Conservation (phyloP, 2,888 invertebrate genomes). For the Antheraea assamensis region DNA sequence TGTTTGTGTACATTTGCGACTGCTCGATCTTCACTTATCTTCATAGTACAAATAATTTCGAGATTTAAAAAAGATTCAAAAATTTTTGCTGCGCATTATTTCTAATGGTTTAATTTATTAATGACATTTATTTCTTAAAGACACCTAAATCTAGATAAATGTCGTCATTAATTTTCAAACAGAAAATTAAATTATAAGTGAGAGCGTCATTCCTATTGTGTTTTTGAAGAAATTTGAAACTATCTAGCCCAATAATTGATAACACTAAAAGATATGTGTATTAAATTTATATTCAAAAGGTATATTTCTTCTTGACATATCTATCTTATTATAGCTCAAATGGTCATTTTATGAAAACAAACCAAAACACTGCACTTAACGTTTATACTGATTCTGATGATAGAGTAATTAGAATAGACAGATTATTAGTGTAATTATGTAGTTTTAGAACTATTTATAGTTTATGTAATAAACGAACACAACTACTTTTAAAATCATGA, state of each 20-base stretch:
- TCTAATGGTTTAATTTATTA: not conserved
- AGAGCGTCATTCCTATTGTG: not conserved
- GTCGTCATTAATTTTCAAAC: no score
- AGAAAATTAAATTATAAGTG: no score
- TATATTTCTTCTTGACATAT: not conserved
- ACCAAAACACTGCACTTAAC: not conserved
- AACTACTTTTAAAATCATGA: not conserved
- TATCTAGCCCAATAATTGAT: not conserved
- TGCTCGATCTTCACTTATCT: no score
- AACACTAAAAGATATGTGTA: not conserved
- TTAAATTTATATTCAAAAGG: no score
- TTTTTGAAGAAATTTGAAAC: not conserved
- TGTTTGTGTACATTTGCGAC: not conserved
- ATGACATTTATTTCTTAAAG: no score
- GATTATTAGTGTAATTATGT: not conserved
- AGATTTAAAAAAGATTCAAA: not conserved
- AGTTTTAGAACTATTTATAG: not conserved
- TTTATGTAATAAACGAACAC: not conserved
- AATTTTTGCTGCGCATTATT: not conserved
- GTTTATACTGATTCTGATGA: not conserved
- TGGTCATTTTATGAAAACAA: not conserved
- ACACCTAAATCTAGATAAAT: no score
- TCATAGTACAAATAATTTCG: no score
- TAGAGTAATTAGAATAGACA: not conserved
- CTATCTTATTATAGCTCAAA: not conserved